Evolutionary conservation across 2,888 invertebrate genomes (phyloP), one percentile per base, ranked within the genome.

Genomic region (Lycophotia porphyrea): DNA sequence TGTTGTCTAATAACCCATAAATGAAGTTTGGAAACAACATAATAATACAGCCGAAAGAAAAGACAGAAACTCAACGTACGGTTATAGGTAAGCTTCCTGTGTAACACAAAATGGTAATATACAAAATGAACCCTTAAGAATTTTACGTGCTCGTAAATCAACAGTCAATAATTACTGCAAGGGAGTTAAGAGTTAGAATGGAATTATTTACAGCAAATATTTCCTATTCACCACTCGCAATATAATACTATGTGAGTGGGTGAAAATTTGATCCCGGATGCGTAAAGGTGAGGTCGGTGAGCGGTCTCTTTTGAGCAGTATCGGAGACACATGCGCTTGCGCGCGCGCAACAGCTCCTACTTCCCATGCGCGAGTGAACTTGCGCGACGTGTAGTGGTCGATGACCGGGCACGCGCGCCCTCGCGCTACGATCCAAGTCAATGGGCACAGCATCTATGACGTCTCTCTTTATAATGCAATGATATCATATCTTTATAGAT

Each of bases 371-470:
- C 92, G 88, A 90, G 88, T 92, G 91, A 92, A 92, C 93, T 91
- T 89, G 90, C 87, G 84, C 89, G 88, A 89, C 88, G 91, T 88
- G 90, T 86, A 85, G 87, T 93, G 92, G 93, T 93, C 94, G 93
- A 91, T 93, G 94, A 95, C 95, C 95, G 93, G 91, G 91, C 94
- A 93, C 93, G 93, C 92, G 94, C 92, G 92, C 90, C 91, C 90
- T 78, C 84, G 69, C 83, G 69, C 78, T 81, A 47, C 81, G 72
- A 81, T 84, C 83, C 74, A 87, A 85, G 77, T 89, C 89, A 89
- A 89, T 89, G 88, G 84, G 88, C 79, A 83, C 78, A 85, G 78
- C 85, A 87, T 87, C 85, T 87, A 87, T 87, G 87, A 88, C 76
- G 80, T 86, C 84, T 88, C 79, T 81, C 58, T 82, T 75, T 79